Evolutionary conservation across 2,888 invertebrate genomes (phyloP).

Genomic region (Plebejus melissa): DNA sequence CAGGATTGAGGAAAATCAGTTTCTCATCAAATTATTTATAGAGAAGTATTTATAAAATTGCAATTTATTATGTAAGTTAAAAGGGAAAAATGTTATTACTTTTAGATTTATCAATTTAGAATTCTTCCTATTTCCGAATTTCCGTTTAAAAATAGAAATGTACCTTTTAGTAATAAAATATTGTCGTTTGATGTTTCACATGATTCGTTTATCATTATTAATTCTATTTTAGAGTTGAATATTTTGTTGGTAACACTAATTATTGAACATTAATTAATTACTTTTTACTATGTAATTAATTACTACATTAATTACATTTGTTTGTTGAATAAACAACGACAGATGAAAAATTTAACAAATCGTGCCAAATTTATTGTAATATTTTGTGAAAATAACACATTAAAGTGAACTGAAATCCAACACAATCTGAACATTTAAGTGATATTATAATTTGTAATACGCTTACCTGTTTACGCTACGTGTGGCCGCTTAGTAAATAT

Average conservation of each 20-base stretch:
- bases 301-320: background rate
- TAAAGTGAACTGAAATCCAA: background rate
- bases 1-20: background rate
- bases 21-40: constrained; percentile 2
- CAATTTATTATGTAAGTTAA: background rate
- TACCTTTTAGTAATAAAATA: no score
- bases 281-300: background rate
- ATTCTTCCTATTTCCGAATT: no score
- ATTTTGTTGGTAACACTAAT: no score
- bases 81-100: no score
- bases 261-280: background rate
- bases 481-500: constrained; percentile 14
- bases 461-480: constrained; percentile 28
- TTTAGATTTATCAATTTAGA: no score
- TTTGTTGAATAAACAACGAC: background rate
- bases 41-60: background rate
- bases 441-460: background rate
- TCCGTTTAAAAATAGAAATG: no score
- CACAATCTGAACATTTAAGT: background rate
- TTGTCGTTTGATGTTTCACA: no score
- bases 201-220: no score
- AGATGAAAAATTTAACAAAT: background rate
- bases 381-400: background rate
- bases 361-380: background rate
- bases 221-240: no score